Evolutionary conservation across 2,113 vertebrate genomes (phyloP), one percentile per base, ranked within the genome.

Genomic region (Narcine bancroftii): DNA sequence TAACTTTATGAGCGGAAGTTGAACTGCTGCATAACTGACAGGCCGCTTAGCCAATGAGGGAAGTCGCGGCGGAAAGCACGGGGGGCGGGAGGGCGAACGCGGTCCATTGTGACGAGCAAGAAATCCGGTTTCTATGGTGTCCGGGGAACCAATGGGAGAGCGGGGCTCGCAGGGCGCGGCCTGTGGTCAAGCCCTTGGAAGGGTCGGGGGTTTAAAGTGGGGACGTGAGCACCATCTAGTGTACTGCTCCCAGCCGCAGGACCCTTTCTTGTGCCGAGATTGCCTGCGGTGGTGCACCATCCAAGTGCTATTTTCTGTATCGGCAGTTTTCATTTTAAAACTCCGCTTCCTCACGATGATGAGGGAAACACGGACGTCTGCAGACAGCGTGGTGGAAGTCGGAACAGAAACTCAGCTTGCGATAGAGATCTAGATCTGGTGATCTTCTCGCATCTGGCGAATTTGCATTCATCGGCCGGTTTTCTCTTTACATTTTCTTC

Each of bases 1-100:
- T 36, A 89, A 89, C 85, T 89, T 89, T 63, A 89, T 45, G 2
- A 66, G 36, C 87, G 87, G 87, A 89, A 66, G 87, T 66, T 42
- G 87, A 45, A 65, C 56, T 45, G 60, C 36, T 63, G 26, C n/a
- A 36, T 36, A n/a, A 89, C 66, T 89, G 87, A 66, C 11, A 56
- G 36, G 60, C 60, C 3, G n/a, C 6, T n/a, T 19, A 26, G 60
- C 85, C 79, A 83, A 50, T 83, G 19, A 53, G 6, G n/a, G 72
- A 36, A 2, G 45, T 13, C 79, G 26, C 29, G 21, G 24, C 60
- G 56, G n/a, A 21, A 24, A 65, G 19, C 39, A 0, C 53, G 87
- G n/a, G 2, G 60, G 42, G 6, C 36, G 26, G 21, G 26, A 3
- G 2, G 29, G 50, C 29, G 56, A 91, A 66, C 39, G 36, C 19